phyloP scores from a whole-genome alignment of 2,888 invertebrate species.

The Eupithecia pulchellata region DNA sequence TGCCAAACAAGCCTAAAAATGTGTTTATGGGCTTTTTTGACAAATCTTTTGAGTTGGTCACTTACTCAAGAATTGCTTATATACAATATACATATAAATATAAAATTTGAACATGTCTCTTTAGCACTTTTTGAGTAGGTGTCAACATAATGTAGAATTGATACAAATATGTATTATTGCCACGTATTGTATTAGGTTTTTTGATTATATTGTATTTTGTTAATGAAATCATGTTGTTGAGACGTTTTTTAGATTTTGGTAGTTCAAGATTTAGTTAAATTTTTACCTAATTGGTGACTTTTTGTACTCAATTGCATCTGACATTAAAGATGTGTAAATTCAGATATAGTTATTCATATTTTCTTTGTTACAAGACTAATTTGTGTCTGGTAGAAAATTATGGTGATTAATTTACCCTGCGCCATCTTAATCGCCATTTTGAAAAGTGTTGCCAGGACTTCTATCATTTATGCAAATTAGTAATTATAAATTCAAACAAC shows the following conservation, averaged over 20 bases:
- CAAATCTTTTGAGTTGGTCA: neutral
- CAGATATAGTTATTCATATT: neutral
- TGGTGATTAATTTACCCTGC: neutral
- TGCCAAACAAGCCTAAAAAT: neutral
- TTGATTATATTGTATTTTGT: constrained; percentile 65
- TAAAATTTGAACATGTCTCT: neutral
- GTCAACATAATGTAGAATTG: neutral
- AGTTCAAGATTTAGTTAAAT: constrained; percentile 12
- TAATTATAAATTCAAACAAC: constrained; percentile 19
- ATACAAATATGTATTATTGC: constrained; percentile 47
- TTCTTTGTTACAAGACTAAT: neutral
- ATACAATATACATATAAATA: neutral
- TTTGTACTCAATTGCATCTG: neutral
- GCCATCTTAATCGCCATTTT: constrained; percentile 3
- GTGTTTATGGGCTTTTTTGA: neutral
- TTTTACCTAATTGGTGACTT: constrained; percentile 7
- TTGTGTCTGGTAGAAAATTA: constrained; percentile 16
- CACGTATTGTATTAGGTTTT: constrained; percentile 62
- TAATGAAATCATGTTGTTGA: constrained; percentile 66
- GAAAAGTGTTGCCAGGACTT: constrained; percentile 3
- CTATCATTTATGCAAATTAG: constrained; percentile 22
- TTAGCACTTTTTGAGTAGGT: constrained; percentile 3
- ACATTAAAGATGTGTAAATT: neutral
- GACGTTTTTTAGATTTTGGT: constrained; percentile 26
- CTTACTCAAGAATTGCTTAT: neutral